These are phyloP conservation scores for Cheilosia variabilis DNA, from an alignment of 2,888 invertebrate species.

Conservation along the genomic window DNA sequence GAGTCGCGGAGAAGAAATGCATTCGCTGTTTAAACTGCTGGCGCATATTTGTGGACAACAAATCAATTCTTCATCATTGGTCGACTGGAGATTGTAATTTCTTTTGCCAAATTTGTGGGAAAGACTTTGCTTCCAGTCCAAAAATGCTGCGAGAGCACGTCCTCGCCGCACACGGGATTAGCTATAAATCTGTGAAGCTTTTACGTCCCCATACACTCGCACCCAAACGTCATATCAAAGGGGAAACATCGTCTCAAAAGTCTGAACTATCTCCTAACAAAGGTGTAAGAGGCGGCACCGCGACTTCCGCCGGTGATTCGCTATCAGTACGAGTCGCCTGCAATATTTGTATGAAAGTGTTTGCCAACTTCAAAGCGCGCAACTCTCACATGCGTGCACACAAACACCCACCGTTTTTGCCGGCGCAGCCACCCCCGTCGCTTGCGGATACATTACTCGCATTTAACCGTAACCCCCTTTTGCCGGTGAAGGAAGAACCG, in stretches of 20 bases:
- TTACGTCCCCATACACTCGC: slow-evolving; percentile 42
- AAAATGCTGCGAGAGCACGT: slow-evolving; percentile 79
- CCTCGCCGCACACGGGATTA: slow-evolving; percentile 78
- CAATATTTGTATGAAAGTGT: slow-evolving; percentile 77
- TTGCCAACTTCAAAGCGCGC: slow-evolving; percentile 78
- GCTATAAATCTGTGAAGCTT: slow-evolving; percentile 76
- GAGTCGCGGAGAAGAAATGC: slow-evolving; percentile 77
- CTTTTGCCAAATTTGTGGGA: slow-evolving; percentile 79
- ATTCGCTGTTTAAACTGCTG: slow-evolving; percentile 80
- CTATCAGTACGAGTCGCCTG: slow-evolving; percentile 76
- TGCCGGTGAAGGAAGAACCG: slow-evolving; percentile 56
- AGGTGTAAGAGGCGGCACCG: slow-evolving; percentile 2
- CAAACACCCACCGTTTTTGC: slow-evolving; percentile 72
- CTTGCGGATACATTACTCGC: slow-evolving; percentile 44
- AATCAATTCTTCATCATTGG: slow-evolving; percentile 80
- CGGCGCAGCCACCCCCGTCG: slow-evolving; percentile 49
- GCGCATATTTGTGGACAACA: slow-evolving; percentile 78
- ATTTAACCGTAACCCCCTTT: slow-evolving; percentile 38
- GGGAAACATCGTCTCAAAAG: slow-evolving; percentile 32
- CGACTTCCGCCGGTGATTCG: slow-evolving; percentile 3
- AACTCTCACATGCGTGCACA: slow-evolving; percentile 80
- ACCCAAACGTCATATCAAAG: slow-evolving; percentile 20
- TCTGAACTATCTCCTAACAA: slow-evolving; percentile 19
- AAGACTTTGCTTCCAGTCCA: slow-evolving; percentile 78
- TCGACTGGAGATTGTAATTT: slow-evolving; percentile 79